phyloP scores from a whole-genome alignment of 2,888 invertebrate genomes.

The Melitaea athalia region DNA sequence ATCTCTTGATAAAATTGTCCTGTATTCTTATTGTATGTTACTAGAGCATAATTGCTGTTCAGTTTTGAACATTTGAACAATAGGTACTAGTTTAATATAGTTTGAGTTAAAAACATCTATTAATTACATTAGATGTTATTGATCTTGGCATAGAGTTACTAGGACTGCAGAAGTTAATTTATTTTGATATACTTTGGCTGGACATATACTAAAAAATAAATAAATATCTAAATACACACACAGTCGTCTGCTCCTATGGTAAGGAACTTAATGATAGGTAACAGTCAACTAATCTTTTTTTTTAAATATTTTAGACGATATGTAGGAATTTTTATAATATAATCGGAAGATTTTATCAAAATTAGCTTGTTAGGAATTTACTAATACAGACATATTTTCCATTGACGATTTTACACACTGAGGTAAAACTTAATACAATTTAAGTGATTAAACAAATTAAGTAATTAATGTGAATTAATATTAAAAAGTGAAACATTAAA shows the following conservation, averaged over 20 bases:
- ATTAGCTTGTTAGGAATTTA: background rate
- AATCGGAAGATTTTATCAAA: background rate
- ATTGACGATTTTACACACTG: background rate
- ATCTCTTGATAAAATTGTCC: background rate
- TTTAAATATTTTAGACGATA: too few relatives aligned
- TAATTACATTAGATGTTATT: background rate
- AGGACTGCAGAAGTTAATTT: too few relatives aligned
- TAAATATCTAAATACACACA: too few relatives aligned
- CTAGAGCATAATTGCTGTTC: background rate
- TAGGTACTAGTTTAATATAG: background rate
- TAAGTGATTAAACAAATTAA: too few relatives aligned
- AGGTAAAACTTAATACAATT: too few relatives aligned
- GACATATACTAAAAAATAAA: too few relatives aligned
- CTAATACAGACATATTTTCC: background rate
- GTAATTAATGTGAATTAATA: too few relatives aligned
- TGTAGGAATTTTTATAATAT: background rate
- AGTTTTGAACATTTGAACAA: background rate
- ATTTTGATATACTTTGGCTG: too few relatives aligned
- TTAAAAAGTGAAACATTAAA: too few relatives aligned
- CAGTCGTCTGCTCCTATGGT: too few relatives aligned
- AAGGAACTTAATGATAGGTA: background rate
- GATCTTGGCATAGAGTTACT: background rate
- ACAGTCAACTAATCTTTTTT: too few relatives aligned
- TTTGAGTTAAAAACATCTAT: background rate
- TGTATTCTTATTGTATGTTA: background rate